Evolutionary conservation across 35 echinoderm and acorn worm genomes (phyloP).

Genomic region (Ophioderma brevispina): DNA sequence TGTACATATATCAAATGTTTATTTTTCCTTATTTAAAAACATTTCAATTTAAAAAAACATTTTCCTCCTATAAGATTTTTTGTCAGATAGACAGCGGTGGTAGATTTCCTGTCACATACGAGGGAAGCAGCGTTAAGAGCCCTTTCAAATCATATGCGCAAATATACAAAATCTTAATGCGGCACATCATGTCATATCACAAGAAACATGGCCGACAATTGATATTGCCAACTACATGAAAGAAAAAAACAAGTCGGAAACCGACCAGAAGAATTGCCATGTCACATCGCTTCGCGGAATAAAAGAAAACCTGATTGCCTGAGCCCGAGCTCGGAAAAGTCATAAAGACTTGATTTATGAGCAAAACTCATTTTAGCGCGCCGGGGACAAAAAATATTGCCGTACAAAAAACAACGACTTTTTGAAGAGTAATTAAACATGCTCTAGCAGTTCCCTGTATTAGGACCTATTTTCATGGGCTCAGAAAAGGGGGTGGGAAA

Average conservation of each 20-base stretch:
- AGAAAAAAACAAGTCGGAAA: background rate
- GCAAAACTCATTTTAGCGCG: background rate
- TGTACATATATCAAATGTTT: too few species aligned
- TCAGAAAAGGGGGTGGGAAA: background rate
- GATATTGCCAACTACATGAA: background rate
- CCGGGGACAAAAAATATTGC: background rate
- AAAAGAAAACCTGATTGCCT: background rate
- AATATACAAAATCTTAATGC: constrained; percentile 4
- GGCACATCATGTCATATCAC: background rate
- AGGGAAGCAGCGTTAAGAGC: background rate
- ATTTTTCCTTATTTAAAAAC: too few species aligned
- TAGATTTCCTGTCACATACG: background rate
- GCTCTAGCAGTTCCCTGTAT: background rate
- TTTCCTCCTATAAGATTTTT: too few species aligned
- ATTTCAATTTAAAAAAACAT: too few species aligned
- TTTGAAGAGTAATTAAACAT: constrained; percentile 4
- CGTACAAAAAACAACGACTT: background rate
- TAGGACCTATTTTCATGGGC: background rate
- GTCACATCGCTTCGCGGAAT: background rate
- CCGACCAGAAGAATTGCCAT: background rate
- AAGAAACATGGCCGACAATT: background rate
- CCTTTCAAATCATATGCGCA: background rate
- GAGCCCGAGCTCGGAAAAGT: background rate
- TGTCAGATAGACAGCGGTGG: too few species aligned
- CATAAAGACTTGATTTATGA: constrained; percentile 4